phyloP scores from a whole-genome alignment of 2,797 vertebrate genomes.

The Rhynchotus rufescens region DNA sequence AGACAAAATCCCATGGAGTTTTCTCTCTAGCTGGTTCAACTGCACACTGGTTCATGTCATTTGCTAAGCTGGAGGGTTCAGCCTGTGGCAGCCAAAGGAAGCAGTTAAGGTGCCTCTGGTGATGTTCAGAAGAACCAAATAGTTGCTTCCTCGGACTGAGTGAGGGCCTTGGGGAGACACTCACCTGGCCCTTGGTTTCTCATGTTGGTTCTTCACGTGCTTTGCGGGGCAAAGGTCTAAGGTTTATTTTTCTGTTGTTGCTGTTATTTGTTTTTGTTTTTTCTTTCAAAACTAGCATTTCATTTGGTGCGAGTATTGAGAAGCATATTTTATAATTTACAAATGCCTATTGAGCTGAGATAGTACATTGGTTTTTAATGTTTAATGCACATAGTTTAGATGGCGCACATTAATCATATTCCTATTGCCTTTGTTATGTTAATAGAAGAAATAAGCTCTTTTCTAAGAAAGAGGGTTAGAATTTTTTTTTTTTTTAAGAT shows the following conservation, averaged over 20 bases:
- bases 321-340: background rate
- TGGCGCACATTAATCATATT: conserved; percentile 50
- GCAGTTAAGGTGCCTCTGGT: conserved; percentile 10
- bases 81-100: conserved; percentile 5
- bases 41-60: background rate
- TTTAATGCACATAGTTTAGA: conserved; percentile 56
- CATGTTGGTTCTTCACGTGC: no score
- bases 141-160: no score
- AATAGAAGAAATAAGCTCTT: conserved; percentile 22
- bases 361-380: conserved; percentile 29
- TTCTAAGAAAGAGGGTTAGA: background rate
- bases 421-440: conserved; percentile 40
- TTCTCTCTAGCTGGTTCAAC: background rate
- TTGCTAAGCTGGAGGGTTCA: background rate
- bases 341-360: background rate
- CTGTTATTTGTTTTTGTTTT: background rate
- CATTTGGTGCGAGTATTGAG: background rate
- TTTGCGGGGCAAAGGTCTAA: background rate
- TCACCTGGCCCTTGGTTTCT: no score
- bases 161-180: no score
- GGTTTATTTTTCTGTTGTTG: background rate
- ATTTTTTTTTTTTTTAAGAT: conserved; percentile 12
- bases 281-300: background rate
- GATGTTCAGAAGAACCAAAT: background rate
- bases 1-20: conserved; percentile 35